Evolutionary conservation across 2,888 invertebrate genomes (phyloP).

Genomic region (Pyrrhosoma nymphula): DNA sequence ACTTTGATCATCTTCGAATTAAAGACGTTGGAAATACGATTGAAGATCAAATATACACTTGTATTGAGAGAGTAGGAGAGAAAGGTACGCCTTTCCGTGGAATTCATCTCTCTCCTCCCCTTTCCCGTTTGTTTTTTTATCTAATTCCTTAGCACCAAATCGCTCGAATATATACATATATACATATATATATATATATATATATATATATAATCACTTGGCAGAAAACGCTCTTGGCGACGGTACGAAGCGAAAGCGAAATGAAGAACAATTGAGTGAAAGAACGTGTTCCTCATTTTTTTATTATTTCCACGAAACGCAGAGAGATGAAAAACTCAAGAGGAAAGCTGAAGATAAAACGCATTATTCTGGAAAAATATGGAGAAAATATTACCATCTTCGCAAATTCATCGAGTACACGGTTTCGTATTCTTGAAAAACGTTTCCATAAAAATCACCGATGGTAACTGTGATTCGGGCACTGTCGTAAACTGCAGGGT

Average conservation of each 20-base stretch:
- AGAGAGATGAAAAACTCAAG: not conserved
- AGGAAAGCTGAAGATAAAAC: not conserved
- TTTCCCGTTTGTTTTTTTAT: too few relatives aligned
- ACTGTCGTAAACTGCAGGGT: too few relatives aligned
- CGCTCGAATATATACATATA: too few relatives aligned
- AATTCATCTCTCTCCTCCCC: not conserved
- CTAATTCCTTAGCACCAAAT: too few relatives aligned
- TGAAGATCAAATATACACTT: too few relatives aligned
- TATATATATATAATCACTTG: too few relatives aligned
- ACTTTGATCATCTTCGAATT: too few relatives aligned
- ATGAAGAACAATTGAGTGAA: not conserved
- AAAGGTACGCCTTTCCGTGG: not conserved
- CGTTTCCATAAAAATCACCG: too few relatives aligned
- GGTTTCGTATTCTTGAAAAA: not conserved
- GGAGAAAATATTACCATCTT: not conserved
- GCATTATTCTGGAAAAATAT: not conserved
- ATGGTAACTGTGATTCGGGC: too few relatives aligned
- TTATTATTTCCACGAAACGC: not conserved
- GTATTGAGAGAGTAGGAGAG: not conserved
- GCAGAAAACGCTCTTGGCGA: too few relatives aligned
- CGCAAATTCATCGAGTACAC: not conserved
- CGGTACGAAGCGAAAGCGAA: not conserved
- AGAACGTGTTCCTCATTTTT: not conserved
- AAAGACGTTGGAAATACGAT: too few relatives aligned
- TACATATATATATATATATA: too few relatives aligned